phyloP scores from a whole-genome alignment of 1,140 invertebrate species.

The Drosophila tropicalis region DNA sequence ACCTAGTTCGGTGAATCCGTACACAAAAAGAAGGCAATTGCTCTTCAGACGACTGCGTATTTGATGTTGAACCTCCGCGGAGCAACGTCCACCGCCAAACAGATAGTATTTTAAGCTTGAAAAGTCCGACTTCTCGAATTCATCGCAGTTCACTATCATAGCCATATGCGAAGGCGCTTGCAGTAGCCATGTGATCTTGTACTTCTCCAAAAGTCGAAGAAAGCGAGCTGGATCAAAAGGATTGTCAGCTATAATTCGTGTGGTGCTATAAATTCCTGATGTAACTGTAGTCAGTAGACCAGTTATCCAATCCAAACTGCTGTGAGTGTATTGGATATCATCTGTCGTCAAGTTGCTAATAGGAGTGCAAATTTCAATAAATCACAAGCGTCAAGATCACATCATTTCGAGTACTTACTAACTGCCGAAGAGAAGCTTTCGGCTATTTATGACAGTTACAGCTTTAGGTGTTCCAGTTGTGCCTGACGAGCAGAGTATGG shows the following conservation, averaged over 20 bases:
- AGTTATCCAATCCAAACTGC: constrained; percentile 66
- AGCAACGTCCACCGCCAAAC: constrained; percentile 52
- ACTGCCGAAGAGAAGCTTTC: constrained; percentile 30
- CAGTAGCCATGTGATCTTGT: constrained; percentile 62
- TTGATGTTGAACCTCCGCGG: constrained; percentile 46
- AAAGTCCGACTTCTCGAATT: constrained; percentile 44
- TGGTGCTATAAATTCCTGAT: constrained; percentile 56
- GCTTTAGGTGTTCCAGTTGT: constrained; percentile 92
- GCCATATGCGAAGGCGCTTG: constrained; percentile 62
- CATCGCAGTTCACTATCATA: constrained; percentile 42
- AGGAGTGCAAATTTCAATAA: neutral
- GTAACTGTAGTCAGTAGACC: constrained; percentile 50
- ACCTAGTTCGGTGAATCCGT: constrained; percentile 63
- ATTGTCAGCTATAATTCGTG: constrained; percentile 57
- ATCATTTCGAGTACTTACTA: constrained; percentile 30
- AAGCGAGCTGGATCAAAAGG: constrained; percentile 45
- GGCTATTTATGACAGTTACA: constrained; percentile 86
- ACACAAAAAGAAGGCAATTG: constrained; percentile 44
- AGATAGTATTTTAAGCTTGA: constrained; percentile 38
- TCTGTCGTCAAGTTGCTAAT: constrained; percentile 38
- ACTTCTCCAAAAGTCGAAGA: constrained; percentile 43
- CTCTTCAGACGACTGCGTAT: constrained; percentile 38
- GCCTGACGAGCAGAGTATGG: constrained; percentile 86
- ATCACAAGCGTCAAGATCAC: neutral
- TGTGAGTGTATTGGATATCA: constrained; percentile 62